These are phyloP conservation scores for Drosophila pandora DNA, from an alignment of 1,140 invertebrate species.

Conservation along the genomic window DNA sequence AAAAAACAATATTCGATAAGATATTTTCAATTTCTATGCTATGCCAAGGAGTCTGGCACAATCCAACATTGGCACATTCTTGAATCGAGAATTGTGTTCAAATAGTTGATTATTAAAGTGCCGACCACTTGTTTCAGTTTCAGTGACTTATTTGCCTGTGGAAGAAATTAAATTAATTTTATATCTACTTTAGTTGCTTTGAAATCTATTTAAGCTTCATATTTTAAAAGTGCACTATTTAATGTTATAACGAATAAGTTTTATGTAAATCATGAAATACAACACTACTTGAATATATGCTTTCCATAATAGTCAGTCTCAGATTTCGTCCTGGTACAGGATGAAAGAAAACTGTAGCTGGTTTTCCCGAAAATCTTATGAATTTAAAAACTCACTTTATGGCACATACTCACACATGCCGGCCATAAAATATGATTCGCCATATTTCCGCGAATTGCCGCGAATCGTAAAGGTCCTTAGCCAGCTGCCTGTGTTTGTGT, in stretches of 20 bases:
- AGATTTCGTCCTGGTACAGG: not conserved
- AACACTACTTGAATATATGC: not conserved
- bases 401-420: slow-evolving; percentile 50
- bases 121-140: slow-evolving; percentile 15
- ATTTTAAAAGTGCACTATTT: slow-evolving; percentile 46
- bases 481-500: slow-evolving; percentile 42
- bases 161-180: slow-evolving; percentile 4
- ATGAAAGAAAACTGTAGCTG: slow-evolving; percentile 70
- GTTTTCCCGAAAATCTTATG: slow-evolving; percentile 82
- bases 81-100: slow-evolving; percentile 46
- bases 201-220: slow-evolving; percentile 11
- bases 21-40: slow-evolving; percentile 66
- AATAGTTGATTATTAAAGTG: slow-evolving; percentile 23
- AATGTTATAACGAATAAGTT: slow-evolving; percentile 41
- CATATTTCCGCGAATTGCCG: slow-evolving; percentile 65
- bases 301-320: not conserved
- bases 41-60: slow-evolving; percentile 34
- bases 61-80: slow-evolving; percentile 55
- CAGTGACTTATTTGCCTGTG: slow-evolving; percentile 13
- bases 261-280: slow-evolving; percentile 26
- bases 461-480: slow-evolving; percentile 55
- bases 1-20: slow-evolving; percentile 62
- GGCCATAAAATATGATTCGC: slow-evolving; percentile 69
- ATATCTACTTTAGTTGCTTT: slow-evolving; percentile 30
- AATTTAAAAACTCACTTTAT: slow-evolving; percentile 76